Evolutionary conservation across 2,797 vertebrate genomes (phyloP).

Genomic region (Pygocentrus nattereri): DNA sequence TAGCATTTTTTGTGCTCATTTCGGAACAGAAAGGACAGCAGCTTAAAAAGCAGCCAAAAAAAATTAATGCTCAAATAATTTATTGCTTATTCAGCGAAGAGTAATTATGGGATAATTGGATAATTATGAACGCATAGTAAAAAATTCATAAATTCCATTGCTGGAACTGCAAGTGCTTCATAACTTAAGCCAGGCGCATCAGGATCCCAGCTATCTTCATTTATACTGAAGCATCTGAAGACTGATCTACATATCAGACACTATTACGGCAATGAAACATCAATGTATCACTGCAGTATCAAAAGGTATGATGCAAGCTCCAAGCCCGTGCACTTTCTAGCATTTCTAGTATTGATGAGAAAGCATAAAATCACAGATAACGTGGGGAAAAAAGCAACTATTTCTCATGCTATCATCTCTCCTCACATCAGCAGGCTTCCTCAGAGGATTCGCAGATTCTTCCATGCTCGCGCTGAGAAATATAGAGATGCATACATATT

Average conservation of each 20-base stretch:
- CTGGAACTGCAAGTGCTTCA: conserved; percentile 15
- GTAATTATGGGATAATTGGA: conserved; percentile 26
- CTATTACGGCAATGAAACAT: not conserved
- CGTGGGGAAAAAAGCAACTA: conserved; percentile 14
- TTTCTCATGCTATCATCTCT: conserved; percentile 34
- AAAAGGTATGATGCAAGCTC: conserved; percentile 31
- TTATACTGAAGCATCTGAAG: not conserved
- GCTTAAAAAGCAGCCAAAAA: not conserved
- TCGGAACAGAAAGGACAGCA: not conserved
- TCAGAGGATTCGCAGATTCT: conserved; percentile 40
- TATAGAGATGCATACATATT: conserved; percentile 33
- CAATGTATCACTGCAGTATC: not conserved
- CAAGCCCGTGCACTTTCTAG: conserved; percentile 4
- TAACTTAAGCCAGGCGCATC: conserved; percentile 16
- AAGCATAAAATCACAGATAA: conserved; percentile 34
- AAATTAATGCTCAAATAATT: conserved; percentile 14
- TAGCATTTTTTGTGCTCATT: not conserved
- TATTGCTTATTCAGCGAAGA: not conserved
- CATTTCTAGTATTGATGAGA: conserved; percentile 30
- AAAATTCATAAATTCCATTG: conserved; percentile 19
- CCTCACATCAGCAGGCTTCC: conserved; percentile 45
- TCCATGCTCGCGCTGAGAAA: conserved; percentile 24
- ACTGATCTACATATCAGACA: not conserved
- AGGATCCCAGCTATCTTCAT: conserved; percentile 6
- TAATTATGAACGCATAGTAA: conserved; percentile 22